Conservation (phyloP, 2,113 vertebrate genomes). For the Dryoscopus gambensis region DNA sequence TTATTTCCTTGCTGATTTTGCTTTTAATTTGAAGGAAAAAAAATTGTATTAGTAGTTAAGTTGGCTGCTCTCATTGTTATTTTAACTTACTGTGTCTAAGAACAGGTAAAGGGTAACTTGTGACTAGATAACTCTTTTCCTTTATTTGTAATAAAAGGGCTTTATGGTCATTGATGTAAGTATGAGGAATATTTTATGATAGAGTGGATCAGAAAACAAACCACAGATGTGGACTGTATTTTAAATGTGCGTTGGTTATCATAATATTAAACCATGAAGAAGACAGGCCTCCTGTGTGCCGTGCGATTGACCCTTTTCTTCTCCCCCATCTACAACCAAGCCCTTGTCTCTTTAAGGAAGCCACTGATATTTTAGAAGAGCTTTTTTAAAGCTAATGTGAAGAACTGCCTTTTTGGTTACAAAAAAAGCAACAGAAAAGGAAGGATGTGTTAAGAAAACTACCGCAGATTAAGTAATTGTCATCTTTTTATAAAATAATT, state of each 20-base stretch:
- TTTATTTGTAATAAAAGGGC: background rate
- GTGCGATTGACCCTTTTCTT: background rate
- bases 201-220: background rate
- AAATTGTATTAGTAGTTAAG: background rate
- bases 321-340: background rate
- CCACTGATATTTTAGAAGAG: background rate
- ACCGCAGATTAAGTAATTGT: constrained; percentile 49
- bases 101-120: background rate
- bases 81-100: background rate
- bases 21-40: background rate
- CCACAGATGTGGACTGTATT: background rate
- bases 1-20: background rate
- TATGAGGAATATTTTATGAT: background rate
- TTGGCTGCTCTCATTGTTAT: background rate
- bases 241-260: background rate
- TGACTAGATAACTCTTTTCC: background rate
- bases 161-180: background rate
- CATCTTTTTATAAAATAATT: constrained; percentile 42
- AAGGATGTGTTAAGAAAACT: constrained; percentile 62
- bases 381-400: background rate
- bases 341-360: constrained; percentile 20
- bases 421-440: constrained; percentile 60
- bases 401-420: constrained; percentile 8
- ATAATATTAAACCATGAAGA: background rate
- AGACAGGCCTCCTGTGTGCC: background rate